These are phyloP conservation scores for Drosophila busckii DNA, from an alignment of 1,140 invertebrate genomes.

Conservation along the genomic window DNA sequence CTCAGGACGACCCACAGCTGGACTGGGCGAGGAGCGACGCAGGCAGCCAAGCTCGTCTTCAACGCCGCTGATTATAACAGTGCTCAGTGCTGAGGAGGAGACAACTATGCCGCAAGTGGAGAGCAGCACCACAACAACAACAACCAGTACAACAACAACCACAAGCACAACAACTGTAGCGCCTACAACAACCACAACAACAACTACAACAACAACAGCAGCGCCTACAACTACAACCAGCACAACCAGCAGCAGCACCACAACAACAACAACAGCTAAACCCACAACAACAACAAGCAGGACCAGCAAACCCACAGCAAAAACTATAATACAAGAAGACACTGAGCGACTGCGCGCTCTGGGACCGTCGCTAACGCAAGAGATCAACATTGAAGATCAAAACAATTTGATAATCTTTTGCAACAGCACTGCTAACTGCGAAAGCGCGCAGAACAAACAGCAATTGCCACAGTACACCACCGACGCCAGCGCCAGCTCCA, in stretches of 20 bases:
- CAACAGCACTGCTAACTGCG: slow-evolving; percentile 58
- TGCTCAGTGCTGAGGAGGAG: slow-evolving; percentile 76
- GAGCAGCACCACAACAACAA: slow-evolving; percentile 24
- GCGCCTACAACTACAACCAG: slow-evolving; percentile 10
- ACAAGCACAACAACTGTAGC: slow-evolving; percentile 25
- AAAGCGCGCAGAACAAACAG: slow-evolving; percentile 39
- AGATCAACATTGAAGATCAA: slow-evolving; percentile 66
- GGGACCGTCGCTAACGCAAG: slow-evolving; percentile 55
- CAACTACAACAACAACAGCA: slow-evolving; percentile 20
- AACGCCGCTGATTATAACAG: slow-evolving; percentile 79
- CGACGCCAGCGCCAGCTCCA: slow-evolving; percentile 48
- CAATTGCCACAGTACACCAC: slow-evolving; percentile 42
- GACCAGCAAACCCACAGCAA: slow-evolving; percentile 7
- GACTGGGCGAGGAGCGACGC: slow-evolving; percentile 32
- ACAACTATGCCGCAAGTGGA: slow-evolving; percentile 48
- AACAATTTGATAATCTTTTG: slow-evolving; percentile 72
- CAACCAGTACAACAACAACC: slow-evolving; percentile 33
- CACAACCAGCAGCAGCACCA: slow-evolving; percentile 7
- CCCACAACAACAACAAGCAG: slow-evolving; percentile 10
- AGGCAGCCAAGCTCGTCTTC: slow-evolving; percentile 42
- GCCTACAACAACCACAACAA: slow-evolving; percentile 8
- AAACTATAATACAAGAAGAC: slow-evolving; percentile 58
- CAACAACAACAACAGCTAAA: slow-evolving; percentile 4
- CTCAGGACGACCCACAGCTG: slow-evolving; percentile 50
- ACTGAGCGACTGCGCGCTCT: slow-evolving; percentile 53